Base-by-base conservation (phyloP, 1,140 invertebrate species). In the Penaeus japonicus region DNA sequence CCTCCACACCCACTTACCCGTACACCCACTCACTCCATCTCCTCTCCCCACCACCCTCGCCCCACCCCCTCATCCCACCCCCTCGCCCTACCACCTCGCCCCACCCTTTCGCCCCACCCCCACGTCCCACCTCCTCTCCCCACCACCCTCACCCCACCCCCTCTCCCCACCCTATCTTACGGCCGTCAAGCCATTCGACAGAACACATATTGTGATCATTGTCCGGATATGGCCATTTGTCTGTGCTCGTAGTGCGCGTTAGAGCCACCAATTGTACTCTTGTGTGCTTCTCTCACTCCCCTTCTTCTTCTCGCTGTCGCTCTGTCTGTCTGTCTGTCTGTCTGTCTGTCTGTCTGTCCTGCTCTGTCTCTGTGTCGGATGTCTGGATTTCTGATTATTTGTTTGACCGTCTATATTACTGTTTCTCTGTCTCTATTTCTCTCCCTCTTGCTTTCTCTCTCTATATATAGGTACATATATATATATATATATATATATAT, bases 361-460 rank as follows among this genome's bases (percentile, higher is more conserved):
- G 24, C 5, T 73, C 65, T 73, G 5, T 73, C 7, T 73, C 5
- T 73, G n/a, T 22, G 7, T 73, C 65, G 24, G 65, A 12, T 30
- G 7, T n/a, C n/a, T n/a, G n/a, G n/a, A n/a, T n/a, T n/a, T n/a
- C n/a, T n/a, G n/a, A n/a, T n/a, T n/a, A n/a, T n/a, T n/a, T n/a
- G n/a, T n/a, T 70, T 77, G 32, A 39, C 73, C 24, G 32, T 77
- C 73, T 32, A 30, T 77, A 30, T 32, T 39, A 20, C 27, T 77
- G 32, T 77, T 39, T 77, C 73, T 77, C 73, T 77, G 32, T 77
- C 73, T 77, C 73, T 77, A 30, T 77, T 39, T 77, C 73, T 77
- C 73, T 77, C 73, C 47, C 70, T 73, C 70, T 73, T 32, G 27
- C 70, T 73, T 32, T 73, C 70, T 73, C 70, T 73, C 70, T 20